These are phyloP conservation scores for Diachasma alloeum DNA, from an alignment of 1,140 invertebrate species.

Conservation along the genomic window DNA sequence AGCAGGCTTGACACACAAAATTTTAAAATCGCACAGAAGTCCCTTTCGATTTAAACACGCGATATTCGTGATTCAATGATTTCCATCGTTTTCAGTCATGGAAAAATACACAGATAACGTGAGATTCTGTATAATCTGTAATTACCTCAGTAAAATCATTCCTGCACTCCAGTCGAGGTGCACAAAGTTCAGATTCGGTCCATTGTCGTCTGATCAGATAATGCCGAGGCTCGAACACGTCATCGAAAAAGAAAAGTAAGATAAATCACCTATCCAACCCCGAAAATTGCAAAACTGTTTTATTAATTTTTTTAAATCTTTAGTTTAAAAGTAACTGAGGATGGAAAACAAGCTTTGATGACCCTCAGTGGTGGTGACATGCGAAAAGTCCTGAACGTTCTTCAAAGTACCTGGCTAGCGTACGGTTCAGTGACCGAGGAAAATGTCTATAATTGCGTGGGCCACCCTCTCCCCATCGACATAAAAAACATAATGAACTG, in stretches of 20 bases:
- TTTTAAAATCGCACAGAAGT: too few relatives aligned
- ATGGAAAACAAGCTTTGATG: conserved; percentile 91
- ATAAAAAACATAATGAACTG: conserved; percentile 90
- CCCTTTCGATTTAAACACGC: neutral
- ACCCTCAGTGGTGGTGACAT: conserved; percentile 96
- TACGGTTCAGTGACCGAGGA: conserved; percentile 88
- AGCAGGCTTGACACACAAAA: too few relatives aligned
- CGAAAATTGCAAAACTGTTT: neutral
- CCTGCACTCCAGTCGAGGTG: conserved; percentile 98
- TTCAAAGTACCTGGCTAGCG: conserved; percentile 90
- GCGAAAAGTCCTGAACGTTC: conserved; percentile 95
- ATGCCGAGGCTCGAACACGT: conserved; percentile 88
- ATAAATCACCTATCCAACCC: too few relatives aligned
- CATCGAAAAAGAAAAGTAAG: conserved; percentile 83
- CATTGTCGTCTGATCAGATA: conserved; percentile 86
- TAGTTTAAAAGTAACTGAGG: conserved; percentile 86
- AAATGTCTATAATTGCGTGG: conserved; percentile 95
- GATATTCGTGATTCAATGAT: neutral
- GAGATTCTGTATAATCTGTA: conserved; percentile 98
- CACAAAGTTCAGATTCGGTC: conserved; percentile 96
- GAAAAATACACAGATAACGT: conserved; percentile 99
- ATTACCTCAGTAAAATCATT: conserved; percentile 98
- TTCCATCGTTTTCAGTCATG: conserved; percentile 77
- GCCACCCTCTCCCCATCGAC: conserved; percentile 90
- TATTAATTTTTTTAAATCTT: conserved; percentile 35